phyloP scores from a whole-genome alignment of 2,797 vertebrate species.

The Micropoecilia bifurca region DNA sequence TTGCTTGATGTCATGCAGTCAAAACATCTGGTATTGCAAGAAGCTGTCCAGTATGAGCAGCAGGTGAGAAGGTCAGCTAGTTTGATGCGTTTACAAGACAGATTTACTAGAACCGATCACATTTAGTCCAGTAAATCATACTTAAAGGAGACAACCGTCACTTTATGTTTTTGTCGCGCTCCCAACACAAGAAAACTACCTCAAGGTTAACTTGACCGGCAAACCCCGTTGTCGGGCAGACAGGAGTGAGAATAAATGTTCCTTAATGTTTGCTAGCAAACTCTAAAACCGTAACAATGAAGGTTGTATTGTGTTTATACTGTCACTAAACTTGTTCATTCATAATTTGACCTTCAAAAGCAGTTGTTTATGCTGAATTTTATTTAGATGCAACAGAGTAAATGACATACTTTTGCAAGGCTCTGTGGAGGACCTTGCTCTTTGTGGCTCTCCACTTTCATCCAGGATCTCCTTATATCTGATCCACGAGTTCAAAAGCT shows the following conservation, averaged over 20 bases:
- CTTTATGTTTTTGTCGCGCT: neutral
- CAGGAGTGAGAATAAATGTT: neutral
- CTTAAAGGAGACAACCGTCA: neutral
- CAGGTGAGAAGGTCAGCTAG: neutral
- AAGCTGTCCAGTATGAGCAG: neutral
- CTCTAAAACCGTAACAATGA: neutral
- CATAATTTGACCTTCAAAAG: neutral
- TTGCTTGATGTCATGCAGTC: neutral
- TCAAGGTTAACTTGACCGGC: neutral
- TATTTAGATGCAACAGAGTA: neutral
- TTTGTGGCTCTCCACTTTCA: neutral
- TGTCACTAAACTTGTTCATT: neutral
- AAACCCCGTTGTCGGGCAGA: neutral
- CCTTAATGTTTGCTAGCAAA: neutral
- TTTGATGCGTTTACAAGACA: neutral
- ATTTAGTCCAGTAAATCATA: neutral
- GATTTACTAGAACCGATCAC: neutral
- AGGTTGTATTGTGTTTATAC: neutral
- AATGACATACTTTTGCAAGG: neutral
- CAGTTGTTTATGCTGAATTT: neutral
- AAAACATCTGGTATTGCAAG: neutral
- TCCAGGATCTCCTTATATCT: constrained; percentile 27
- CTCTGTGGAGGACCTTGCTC: neutral
- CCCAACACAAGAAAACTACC: neutral
- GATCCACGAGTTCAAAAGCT: constrained; percentile 48